Percentiles rank a stretch among this genome's conserved stretches.
These are phyloP conservation scores for Trissolcus brochymenae DNA, from an alignment of 2,888 invertebrate species.

Conservation along the genomic window DNA sequence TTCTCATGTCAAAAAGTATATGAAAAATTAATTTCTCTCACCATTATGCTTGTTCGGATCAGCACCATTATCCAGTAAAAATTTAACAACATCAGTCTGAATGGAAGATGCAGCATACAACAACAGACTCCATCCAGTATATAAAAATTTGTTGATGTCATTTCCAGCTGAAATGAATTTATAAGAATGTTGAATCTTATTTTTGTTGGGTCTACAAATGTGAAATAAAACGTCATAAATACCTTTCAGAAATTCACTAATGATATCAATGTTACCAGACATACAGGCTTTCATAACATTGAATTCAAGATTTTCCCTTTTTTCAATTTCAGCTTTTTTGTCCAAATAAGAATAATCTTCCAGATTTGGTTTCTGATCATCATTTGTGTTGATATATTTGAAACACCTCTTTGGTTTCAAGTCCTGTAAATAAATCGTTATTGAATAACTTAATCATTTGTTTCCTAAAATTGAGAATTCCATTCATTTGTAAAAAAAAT, in stretches of 20 bases:
- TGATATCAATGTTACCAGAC: conserved; percentile 59
- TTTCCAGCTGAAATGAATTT: conserved; percentile 59
- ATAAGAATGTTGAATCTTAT: conserved; percentile 3
- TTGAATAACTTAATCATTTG: not conserved
- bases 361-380: conserved; percentile 14
- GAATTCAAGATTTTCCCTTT: conserved; percentile 34
- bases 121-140: conserved; percentile 81
- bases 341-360: conserved; percentile 17
- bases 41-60: conserved; percentile 78
- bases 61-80: conserved; percentile 79
- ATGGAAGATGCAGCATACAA: conserved; percentile 81
- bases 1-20: not conserved
- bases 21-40: conserved; percentile 31
- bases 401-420: not conserved
- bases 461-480: not conserved
- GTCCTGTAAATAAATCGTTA: not conserved
- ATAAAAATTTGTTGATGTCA: conserved; percentile 75
- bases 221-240: conserved; percentile 26
- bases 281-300: conserved; percentile 66
- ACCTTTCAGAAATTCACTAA: conserved; percentile 66
- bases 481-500: not conserved
- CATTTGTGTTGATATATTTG: not conserved
- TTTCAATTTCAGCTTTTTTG: conserved; percentile 3
- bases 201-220: not conserved
- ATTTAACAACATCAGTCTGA: conserved; percentile 78